Evolutionary conservation across 2,888 invertebrate genomes (phyloP).

Genomic region (Diaperis boleti): DNA sequence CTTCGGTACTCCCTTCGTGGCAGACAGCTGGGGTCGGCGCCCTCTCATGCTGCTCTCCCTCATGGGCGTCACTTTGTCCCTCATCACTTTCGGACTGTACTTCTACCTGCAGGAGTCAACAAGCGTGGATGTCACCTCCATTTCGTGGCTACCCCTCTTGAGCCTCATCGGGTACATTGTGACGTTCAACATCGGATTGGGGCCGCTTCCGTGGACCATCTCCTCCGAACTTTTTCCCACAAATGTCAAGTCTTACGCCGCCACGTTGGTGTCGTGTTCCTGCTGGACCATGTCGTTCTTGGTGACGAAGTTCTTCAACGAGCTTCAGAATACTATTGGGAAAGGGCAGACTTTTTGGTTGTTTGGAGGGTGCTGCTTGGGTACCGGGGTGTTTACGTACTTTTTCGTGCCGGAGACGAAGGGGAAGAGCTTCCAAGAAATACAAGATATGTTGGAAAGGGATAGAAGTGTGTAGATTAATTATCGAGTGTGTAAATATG

Average conservation of each 20-base stretch:
- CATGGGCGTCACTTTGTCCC: slow-evolving; percentile 73
- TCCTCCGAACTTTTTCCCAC: slow-evolving; percentile 72
- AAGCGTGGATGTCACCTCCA: slow-evolving; percentile 67
- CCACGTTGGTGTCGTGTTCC: slow-evolving; percentile 79
- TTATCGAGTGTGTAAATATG: neutral
- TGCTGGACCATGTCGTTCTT: slow-evolving; percentile 81
- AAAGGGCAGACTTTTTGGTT: slow-evolving; percentile 77
- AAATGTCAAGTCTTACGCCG: slow-evolving; percentile 76
- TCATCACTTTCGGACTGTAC: slow-evolving; percentile 69
- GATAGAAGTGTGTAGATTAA: neutral
- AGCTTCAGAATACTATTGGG: slow-evolving; percentile 70
- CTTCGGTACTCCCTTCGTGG: slow-evolving; percentile 78
- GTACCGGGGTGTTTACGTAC: slow-evolving; percentile 76
- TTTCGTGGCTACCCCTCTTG: slow-evolving; percentile 78
- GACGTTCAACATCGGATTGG: slow-evolving; percentile 80
- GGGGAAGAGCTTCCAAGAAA: slow-evolving; percentile 53
- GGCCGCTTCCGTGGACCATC: slow-evolving; percentile 84
- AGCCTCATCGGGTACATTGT: slow-evolving; percentile 79
- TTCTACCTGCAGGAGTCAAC: slow-evolving; percentile 43
- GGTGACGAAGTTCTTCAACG: slow-evolving; percentile 77
- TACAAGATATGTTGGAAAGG: slow-evolving; percentile 46
- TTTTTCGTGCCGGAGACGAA: slow-evolving; percentile 52
- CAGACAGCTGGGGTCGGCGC: slow-evolving; percentile 81
- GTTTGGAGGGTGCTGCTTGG: slow-evolving; percentile 72
- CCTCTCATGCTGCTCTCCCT: slow-evolving; percentile 78